Evolutionary conservation across 2,113 vertebrate genomes (phyloP), one percentile per base, ranked within the genome.

Genomic region (Syrmaticus mikado): DNA sequence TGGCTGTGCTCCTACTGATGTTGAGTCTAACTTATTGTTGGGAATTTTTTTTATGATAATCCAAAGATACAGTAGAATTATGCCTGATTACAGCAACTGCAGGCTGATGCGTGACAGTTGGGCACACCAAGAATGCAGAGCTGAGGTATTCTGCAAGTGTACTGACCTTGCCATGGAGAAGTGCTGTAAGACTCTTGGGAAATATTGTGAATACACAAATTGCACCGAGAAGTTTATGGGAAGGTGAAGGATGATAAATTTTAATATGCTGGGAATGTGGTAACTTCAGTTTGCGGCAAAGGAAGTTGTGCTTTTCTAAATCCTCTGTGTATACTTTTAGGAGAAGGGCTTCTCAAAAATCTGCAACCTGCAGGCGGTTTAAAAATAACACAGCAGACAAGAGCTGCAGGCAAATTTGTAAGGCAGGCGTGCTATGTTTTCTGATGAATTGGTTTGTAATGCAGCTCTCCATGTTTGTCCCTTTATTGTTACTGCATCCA

Each of bases 341-440:
- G 43, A 93, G 87, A 83, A 93, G 65, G 87, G 91, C 91, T 57
- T 57, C 87, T 85, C 85, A 85, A 95, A 90, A 95, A 93, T 82
- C 95, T 95, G 94, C 82, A 96, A 95, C 93, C 94, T 97, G 90
- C 93, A 95, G 92, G 90, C 90, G 88, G 87, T 95, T 95, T 95
- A 96, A 97, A 96, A 97, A 97, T 97, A 97, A 94, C 91, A 88
- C 85, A 91, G 87, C 85, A 92, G 93, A 95, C 93, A 93, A 87
- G 91, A 95, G 82, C 95, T 93, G 94, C 94, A 92, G 90, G 93
- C 87, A 93, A 91, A 95, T 90, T 53, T 75, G 68, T 86, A 94
- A 88, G 82, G 93, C 93, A 82, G 45, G 92, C 87, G 53, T 95
- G 95, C 90, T 93, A 92, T 95, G 94, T 72, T 94, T 96, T 53